A percentile compares a stretch with the other conserved stretches of the same genome.
These are phyloP conservation scores for Lepilemur ruficaudatus DNA, from an alignment of 2,797 vertebrate genomes.

Conservation along the genomic window DNA sequence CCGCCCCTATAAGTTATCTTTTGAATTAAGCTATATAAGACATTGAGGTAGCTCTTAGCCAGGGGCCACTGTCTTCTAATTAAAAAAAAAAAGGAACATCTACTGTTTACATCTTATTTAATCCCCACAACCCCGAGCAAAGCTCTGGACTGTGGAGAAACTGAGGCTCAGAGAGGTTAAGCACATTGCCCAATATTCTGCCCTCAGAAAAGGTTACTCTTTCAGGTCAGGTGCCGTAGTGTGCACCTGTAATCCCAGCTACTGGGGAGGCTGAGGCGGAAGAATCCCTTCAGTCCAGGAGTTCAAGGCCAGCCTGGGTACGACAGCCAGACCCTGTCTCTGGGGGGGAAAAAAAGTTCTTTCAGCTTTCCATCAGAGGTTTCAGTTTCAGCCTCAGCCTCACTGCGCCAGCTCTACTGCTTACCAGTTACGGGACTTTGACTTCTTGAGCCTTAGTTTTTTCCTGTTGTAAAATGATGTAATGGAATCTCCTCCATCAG, in stretches of 20 bases:
- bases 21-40: neutral
- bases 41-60: neutral
- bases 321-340: neutral
- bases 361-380: neutral
- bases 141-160: neutral
- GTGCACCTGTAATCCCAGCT: neutral
- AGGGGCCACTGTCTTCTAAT: neutral
- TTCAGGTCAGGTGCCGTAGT: neutral
- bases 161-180: neutral
- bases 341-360: neutral
- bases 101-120: neutral
- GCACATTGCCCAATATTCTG: neutral
- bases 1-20: neutral
- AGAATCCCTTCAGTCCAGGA: neutral
- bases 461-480: neutral
- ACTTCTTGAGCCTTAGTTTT: neutral
- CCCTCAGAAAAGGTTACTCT: neutral
- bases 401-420: fast-evolving
- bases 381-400: neutral
- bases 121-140: neutral
- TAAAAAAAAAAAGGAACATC: neutral
- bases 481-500: no score
- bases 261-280: neutral
- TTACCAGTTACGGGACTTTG: neutral
- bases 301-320: neutral